These are phyloP conservation scores for Octonoba sinensis DNA, from an alignment of 2,888 invertebrate genomes.

Conservation along the genomic window DNA sequence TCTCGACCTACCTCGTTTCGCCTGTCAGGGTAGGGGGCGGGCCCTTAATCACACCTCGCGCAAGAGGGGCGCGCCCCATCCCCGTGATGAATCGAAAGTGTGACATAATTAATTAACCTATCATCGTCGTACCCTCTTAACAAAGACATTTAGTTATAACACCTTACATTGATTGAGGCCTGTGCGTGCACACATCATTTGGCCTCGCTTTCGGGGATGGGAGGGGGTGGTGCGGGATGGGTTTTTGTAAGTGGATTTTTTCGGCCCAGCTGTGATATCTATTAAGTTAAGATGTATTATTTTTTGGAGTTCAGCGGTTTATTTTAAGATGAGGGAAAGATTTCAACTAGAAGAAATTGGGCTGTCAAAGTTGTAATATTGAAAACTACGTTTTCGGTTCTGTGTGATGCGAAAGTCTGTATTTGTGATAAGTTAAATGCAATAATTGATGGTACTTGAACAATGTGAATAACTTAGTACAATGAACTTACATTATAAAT, in stretches of 20 bases:
- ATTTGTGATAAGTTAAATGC: too few species aligned
- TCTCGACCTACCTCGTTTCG: slow-evolving; percentile 53
- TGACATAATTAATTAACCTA: slow-evolving; percentile 60
- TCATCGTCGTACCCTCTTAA: slow-evolving; percentile 31
- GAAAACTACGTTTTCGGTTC: too few species aligned
- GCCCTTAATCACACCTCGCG: slow-evolving; percentile 40
- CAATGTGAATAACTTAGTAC: too few species aligned
- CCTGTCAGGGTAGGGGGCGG: slow-evolving; percentile 21
- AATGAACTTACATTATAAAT: too few species aligned
- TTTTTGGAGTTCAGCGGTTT: too few species aligned
- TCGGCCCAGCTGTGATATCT: neutral
- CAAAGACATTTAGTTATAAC: slow-evolving; percentile 50
- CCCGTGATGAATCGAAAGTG: slow-evolving; percentile 54
- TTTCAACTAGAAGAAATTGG: too few species aligned
- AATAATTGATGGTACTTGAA: too few species aligned
- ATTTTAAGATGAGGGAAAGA: too few species aligned
- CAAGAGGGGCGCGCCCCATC: slow-evolving; percentile 29
- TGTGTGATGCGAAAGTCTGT: too few species aligned
- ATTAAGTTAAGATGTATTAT: neutral
- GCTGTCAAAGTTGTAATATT: too few species aligned
- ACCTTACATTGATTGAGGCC: slow-evolving; percentile 4
- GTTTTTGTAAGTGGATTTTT: neutral
- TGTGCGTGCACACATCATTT: slow-evolving; percentile 1
- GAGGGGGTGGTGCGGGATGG: neutral
- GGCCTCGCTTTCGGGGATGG: neutral